Percentiles rank a stretch among this genome's conserved stretches.
Evolutionary conservation across 1,140 invertebrate genomes (phyloP).

Genomic region (Brachionus angularis): DNA sequence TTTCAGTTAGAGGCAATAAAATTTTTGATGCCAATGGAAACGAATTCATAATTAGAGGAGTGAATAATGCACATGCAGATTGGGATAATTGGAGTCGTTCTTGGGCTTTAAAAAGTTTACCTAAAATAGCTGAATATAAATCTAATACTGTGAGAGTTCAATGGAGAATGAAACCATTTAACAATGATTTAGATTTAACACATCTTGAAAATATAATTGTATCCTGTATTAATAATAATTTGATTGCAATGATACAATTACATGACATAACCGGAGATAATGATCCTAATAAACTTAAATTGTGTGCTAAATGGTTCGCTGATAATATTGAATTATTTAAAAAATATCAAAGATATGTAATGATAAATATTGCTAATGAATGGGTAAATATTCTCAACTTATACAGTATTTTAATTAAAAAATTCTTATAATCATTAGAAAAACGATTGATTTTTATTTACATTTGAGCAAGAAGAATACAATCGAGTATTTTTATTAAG

Average conservation of each 20-base stretch:
- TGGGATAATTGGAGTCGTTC: conserved; percentile 35
- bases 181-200: conserved; percentile 8
- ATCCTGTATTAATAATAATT: not conserved
- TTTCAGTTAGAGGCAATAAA: conserved; percentile 14
- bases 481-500: too few species aligned
- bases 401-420: too few species aligned
- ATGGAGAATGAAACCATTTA: conserved; percentile 27
- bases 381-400: not conserved
- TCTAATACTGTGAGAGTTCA: conserved; percentile 30
- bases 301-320: conserved; percentile 12
- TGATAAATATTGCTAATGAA: conserved; percentile 37
- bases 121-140: conserved; percentile 24
- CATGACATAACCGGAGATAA: conserved; percentile 10
- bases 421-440: too few species aligned
- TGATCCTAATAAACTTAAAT: conserved; percentile 18
- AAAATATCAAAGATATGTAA: conserved; percentile 8
- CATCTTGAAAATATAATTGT: conserved; percentile 40
- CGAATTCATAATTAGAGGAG: not conserved
- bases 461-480: too few species aligned
- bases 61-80: conserved; percentile 31
- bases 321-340: conserved; percentile 10
- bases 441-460: too few species aligned
- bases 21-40: conserved; percentile 17
- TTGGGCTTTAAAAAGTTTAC: conserved; percentile 4
- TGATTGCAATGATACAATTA: conserved; percentile 12